Evolutionary conservation across 1,140 invertebrate species (phyloP), one percentile per base, ranked within the genome.

Genomic region (Drosophila nasuta): DNA sequence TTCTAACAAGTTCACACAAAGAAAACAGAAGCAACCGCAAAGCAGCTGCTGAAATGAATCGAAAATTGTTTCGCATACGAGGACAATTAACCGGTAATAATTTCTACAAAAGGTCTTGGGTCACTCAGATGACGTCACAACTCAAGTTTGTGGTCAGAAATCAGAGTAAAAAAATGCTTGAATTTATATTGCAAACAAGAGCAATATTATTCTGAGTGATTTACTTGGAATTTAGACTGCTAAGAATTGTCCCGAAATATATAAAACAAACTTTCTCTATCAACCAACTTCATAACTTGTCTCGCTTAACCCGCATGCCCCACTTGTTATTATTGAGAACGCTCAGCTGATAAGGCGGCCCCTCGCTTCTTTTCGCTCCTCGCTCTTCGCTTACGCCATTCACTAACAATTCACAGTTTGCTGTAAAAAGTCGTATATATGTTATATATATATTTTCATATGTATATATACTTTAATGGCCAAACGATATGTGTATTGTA

Each of bases 291-390:
- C 41, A 25, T 15, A 28, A 64, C 49, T 45, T 38, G 54, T 15
- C 30, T 2, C 41, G 49, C 65, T 46, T 64, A 41, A 38, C 59
- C 68, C 68, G 62, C 60, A 71, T 70, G 67, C 67, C 58, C 67
- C 72, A 70, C 66, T 64, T 71, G 20, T 38, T 65, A 52, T 38
- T 65, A 52, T 67, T 59, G 62, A 79, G 82, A 73, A 75, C 63
- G 52, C 63, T 71, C 17, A 17, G 78, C 71, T 86, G 82, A 86
- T 86, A 86, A 86, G 70, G 45, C 52, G 45, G 62, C 51, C 51
- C 30, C 20, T 25, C 20, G 20, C 20, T 25, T 25, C 20, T 25
- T 3, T 25, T 25, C 20, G 20, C 20, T 25, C 20, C 4, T 25
- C 20, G 20, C 20, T 25, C 35, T 8, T 10, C 35, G 3, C 35